A percentile compares a stretch with the other conserved stretches of the same genome.
These are phyloP conservation scores for Littorina saxatilis DNA, from an alignment of 1,140 invertebrate species.

Conservation along the genomic window DNA sequence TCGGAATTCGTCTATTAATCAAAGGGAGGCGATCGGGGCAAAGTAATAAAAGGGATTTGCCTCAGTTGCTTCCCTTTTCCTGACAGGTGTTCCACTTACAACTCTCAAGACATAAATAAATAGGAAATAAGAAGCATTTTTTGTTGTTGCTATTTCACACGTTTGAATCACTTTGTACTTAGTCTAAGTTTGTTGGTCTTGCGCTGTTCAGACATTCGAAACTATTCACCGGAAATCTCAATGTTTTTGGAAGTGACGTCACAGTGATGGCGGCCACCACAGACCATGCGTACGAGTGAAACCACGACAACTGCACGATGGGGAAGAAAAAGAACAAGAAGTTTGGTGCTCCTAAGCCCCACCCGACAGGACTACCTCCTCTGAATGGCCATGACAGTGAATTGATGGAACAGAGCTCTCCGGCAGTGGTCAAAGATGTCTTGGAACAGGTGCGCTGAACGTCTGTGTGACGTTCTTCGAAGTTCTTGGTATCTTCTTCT, in stretches of 20 bases:
- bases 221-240: not conserved
- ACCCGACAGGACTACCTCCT: slow-evolving; percentile 45
- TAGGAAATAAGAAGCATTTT: too few species aligned
- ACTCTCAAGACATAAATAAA: too few species aligned
- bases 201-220: too few species aligned
- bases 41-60: too few species aligned
- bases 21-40: too few species aligned
- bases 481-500: not conserved
- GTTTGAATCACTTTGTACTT: not conserved
- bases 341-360: slow-evolving; percentile 44
- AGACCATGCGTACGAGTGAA: slow-evolving; percentile 19
- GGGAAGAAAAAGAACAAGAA: slow-evolving; percentile 52
- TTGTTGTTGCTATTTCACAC: too few species aligned
- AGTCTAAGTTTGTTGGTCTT: not conserved
- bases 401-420: not conserved
- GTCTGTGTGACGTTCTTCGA: not conserved
- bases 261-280: slow-evolving; percentile 22
- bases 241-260: not conserved
- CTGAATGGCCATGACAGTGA: slow-evolving; percentile 25
- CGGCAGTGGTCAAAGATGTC: slow-evolving; percentile 20
- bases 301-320: slow-evolving; percentile 18
- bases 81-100: too few species aligned
- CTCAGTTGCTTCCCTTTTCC: too few species aligned
- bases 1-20: too few species aligned
- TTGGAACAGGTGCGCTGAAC: slow-evolving; percentile 30